Conservation (phyloP, 2,888 invertebrate species). For the Nomada hirtipes region DNA sequence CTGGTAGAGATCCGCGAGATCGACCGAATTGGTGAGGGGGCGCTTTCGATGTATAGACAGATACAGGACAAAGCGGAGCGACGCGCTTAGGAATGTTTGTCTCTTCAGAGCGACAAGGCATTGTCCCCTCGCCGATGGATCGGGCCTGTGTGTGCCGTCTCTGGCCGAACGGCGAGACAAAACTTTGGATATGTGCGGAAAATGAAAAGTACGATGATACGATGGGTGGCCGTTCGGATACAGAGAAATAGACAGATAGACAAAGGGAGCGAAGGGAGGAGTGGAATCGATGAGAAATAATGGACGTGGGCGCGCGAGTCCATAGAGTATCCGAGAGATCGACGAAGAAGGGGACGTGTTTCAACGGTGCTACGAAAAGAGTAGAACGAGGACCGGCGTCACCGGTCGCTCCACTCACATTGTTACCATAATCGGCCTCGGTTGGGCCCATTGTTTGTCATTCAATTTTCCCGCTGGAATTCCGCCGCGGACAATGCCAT, state of each 20-base stretch:
- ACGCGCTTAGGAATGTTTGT: slow-evolving; percentile 54
- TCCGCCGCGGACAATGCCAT: slow-evolving; percentile 66
- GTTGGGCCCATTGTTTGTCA: slow-evolving; percentile 75
- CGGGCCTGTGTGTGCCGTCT: slow-evolving; percentile 14
- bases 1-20: slow-evolving; percentile 37
- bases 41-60: slow-evolving; percentile 35
- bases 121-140: slow-evolving; percentile 45
- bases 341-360: slow-evolving; percentile 4
- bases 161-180: slow-evolving; percentile 23
- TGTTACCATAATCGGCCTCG: slow-evolving; percentile 74
- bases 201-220: slow-evolving; percentile 29
- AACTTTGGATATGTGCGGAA: slow-evolving; percentile 29
- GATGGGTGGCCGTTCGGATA: background rate
- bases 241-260: background rate
- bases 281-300: slow-evolving; percentile 9
- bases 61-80: slow-evolving; percentile 11
- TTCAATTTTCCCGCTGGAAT: slow-evolving; percentile 74
- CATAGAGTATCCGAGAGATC: background rate
- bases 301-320: background rate
- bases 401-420: slow-evolving; percentile 65
- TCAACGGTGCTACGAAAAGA: background rate
- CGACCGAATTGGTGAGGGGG: slow-evolving; percentile 8
- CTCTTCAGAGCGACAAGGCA: slow-evolving; percentile 46
- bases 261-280: background rate
- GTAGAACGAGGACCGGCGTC: slow-evolving; percentile 55